phyloP scores from a whole-genome alignment of 2,888 invertebrate species.

The Cotesia congregata region DNA sequence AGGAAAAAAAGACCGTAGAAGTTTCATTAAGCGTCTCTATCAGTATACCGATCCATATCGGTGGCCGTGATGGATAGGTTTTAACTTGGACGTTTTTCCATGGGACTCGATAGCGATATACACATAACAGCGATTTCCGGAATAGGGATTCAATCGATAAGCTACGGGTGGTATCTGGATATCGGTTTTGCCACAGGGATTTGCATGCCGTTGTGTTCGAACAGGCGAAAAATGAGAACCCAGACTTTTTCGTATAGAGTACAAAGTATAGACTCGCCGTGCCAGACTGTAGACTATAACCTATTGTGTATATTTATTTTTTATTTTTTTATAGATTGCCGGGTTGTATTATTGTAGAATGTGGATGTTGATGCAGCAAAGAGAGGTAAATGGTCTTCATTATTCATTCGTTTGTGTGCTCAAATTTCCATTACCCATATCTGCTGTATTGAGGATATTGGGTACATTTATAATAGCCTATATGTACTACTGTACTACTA shows the following conservation, averaged over 20 bases:
- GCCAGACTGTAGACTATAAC: neutral
- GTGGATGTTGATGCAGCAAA: conserved; percentile 24
- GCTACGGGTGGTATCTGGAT: conserved; percentile 30
- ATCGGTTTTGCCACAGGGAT: conserved; percentile 46
- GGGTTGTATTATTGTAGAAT: too few relatives aligned
- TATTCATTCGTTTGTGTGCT: conserved; percentile 35
- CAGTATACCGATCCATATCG: conserved; percentile 42
- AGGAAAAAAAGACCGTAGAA: conserved; percentile 30
- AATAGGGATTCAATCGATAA: conserved; percentile 43
- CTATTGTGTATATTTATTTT: conserved; percentile 30
- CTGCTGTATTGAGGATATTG: conserved; percentile 3
- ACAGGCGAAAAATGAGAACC: conserved; percentile 50
- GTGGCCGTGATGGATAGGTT: conserved; percentile 48
- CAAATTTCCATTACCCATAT: conserved; percentile 13
- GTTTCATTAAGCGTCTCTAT: conserved; percentile 44
- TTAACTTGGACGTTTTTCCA: conserved; percentile 29
- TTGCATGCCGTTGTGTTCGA: conserved; percentile 45
- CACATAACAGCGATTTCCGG: conserved; percentile 40
- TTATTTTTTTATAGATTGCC: neutral
- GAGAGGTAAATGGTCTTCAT: conserved; percentile 31
- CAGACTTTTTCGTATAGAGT: conserved; percentile 31
- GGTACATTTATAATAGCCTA: neutral
- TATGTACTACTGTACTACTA: conserved; percentile 3
- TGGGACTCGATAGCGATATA: conserved; percentile 19
- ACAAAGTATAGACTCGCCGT: neutral